These are phyloP conservation scores for Rhynchomys soricoides DNA, from an alignment of 2,113 vertebrate genomes.

Conservation along the genomic window DNA sequence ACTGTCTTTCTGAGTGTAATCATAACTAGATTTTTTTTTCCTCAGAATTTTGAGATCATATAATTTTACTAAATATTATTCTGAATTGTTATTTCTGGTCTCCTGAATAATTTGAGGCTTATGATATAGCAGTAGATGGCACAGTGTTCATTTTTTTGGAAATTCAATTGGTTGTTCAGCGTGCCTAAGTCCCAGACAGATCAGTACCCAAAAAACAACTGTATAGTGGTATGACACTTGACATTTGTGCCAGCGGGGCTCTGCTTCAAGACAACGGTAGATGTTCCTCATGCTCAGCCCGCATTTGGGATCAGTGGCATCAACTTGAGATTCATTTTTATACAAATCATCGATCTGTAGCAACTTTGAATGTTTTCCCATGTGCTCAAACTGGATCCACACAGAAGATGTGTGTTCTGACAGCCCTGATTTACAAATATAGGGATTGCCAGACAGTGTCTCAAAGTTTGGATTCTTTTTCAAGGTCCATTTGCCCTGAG, in stretches of 20 bases:
- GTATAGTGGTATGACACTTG: too few relatives aligned
- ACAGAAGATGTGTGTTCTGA: neutral
- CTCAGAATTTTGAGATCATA: neutral
- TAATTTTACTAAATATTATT: neutral
- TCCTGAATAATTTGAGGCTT: neutral
- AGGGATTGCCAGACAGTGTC: neutral
- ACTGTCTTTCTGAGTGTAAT: neutral
- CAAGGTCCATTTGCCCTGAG: neutral
- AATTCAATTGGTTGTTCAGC: neutral
- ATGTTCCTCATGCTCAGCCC: neutral
- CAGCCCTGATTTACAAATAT: neutral
- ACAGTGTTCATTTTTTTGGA: neutral
- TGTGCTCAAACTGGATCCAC: neutral
- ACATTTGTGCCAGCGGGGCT: fast-evolving
- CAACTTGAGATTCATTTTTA: neutral
- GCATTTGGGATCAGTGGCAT: neutral
- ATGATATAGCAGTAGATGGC: neutral
- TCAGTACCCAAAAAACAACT: neutral
- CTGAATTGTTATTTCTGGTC: neutral
- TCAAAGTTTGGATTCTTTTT: neutral
- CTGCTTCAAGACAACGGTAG: neutral
- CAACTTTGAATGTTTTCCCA: neutral
- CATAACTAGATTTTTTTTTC: neutral
- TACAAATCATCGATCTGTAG: neutral
- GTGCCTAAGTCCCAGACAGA: neutral